phyloP scores from a whole-genome alignment of 2,113 vertebrate species.

The Gasterosteus aculeatus region DNA sequence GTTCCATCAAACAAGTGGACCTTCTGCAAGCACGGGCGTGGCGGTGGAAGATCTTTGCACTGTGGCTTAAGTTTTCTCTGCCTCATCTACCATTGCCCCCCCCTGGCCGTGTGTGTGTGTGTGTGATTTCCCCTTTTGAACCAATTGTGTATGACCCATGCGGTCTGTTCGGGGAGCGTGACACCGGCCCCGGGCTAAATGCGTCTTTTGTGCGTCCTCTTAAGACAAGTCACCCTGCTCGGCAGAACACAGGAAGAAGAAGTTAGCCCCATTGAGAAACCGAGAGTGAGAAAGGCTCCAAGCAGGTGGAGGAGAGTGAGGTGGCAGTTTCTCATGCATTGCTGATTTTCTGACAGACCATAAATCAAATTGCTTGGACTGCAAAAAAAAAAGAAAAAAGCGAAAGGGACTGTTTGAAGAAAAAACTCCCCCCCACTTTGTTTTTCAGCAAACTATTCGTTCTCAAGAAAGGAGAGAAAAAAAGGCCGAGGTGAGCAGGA shows the following conservation, averaged over 20 bases:
- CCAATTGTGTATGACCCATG: conserved; percentile 66
- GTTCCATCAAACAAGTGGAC: conserved; percentile 6
- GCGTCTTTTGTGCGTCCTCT: conserved; percentile 66
- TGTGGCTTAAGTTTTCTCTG: conserved; percentile 42
- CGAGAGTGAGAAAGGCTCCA: conserved; percentile 52
- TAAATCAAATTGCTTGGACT: conserved; percentile 63
- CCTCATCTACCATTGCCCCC: conserved; percentile 44
- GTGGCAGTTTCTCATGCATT: conserved; percentile 63
- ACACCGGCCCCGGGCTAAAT: conserved; percentile 63
- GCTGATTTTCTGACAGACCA: conserved; percentile 70
- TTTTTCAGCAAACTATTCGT: conserved; percentile 31
- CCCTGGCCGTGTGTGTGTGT: conserved; percentile 35
- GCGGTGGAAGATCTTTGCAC: conserved; percentile 13
- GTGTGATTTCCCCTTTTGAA: conserved; percentile 65
- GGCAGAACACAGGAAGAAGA: conserved; percentile 53
- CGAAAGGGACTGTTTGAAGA: conserved; percentile 51
- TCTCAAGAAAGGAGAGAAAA: conserved; percentile 48
- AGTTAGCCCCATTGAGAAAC: conserved; percentile 60
- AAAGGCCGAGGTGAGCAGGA: conserved; percentile 45
- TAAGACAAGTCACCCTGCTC: conserved; percentile 64
- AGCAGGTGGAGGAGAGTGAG: conserved; percentile 53
- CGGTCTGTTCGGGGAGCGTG: conserved; percentile 64
- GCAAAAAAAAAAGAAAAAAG: conserved; percentile 29
- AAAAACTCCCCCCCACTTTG: conserved; percentile 19
- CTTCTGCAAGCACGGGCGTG: conserved; percentile 23